Base-by-base conservation (phyloP, 2,113 vertebrate genomes). In the Planiliza haematocheilus region DNA sequence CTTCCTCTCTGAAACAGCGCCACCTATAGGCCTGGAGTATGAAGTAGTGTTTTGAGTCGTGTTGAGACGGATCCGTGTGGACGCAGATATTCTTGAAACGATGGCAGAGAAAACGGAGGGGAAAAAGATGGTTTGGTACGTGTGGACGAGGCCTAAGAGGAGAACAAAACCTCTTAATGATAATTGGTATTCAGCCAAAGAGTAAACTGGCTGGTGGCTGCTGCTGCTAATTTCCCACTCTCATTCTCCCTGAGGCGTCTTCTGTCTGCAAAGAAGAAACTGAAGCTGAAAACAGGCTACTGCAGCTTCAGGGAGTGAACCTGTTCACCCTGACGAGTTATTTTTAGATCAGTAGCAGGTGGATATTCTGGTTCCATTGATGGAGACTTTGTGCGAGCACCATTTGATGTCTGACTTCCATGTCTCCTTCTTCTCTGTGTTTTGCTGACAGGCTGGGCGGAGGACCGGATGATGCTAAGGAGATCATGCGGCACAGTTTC, bases 401-500 rank as follows among this genome's bases (percentile, higher is more conserved):
- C 11, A 7, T 68, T 64, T 81, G 48, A 84, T 64, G 69, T 82
- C 46, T 70, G 46, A 70, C 57, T 71, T 57, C 6, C n/a, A 48
- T 58, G n/a, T 69, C 52, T 16, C 46, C 53, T 53, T 43, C n/a
- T 52, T 52, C 63, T 24, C 36, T 45, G 24, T 30, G 24, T 30
- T 57, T 34, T 7, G 52, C 7, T 55, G 78, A 37, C 88, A 98
- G 97, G 68, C 94, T 98, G 86, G 96, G 97, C 81, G 97, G 97
- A 55, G 96, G 97, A 73, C 96, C 96, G 64, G 96, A 97, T 71
- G 97, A 98, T 84, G 96, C 97, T 34, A 98, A 98, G 91, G 97
- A 98, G 93, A 98, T 98, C 87, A 98, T 98, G 97, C 93, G 96
- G 67, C 96, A 98, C 81, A 98, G 96, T 93, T 98, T 96, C 93